Base-by-base conservation (phyloP, 2,113 vertebrate genomes). In the Pygathrix nemaeus region DNA sequence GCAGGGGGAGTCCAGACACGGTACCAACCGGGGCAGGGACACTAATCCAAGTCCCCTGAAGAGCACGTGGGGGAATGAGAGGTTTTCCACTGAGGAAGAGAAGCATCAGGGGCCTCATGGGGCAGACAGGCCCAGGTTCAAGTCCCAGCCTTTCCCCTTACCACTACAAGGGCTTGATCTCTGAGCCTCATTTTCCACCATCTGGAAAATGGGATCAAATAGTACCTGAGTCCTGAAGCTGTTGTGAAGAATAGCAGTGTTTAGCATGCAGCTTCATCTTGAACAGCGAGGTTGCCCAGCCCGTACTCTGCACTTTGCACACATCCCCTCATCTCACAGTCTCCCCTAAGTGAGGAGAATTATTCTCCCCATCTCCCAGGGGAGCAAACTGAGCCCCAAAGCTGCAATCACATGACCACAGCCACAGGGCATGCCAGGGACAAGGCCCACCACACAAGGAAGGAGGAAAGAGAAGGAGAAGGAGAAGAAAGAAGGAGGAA, bases 231-330 rank as follows among this genome's bases (percentile, higher is more conserved):
- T 64, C 27, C 61, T 32, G 61, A 64, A 64, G 61, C 27, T 2
- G 61, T 32, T 14, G 27, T 14, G 61, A 64, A 64, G 27, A 64
- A 32, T 5, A 32, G 61, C 27, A 14, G 27, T 64, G 61, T 13
- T 32, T 30, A 64, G 12, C 27, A 30, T 14, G 12, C 35, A 35
- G 13, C n/a, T 11, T 40, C 1, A 0, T 13, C 23, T 5, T 0
- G 17, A 45, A 18, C 82, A 23, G 50, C 3, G 0, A 38, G 2
- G 17, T 32, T n/a, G 27, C 8, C 40, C 32, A 1, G 1, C 59
- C 66, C 43, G 8, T 0, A 0, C 55, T 38, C 10, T 5, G 43
- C 52, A 5, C 55, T 38, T n/a, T 21, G n/a, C 55, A 86, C 32
- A 0, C 5, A 38, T 17, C 5, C 8, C 3, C 32, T 73, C 45